These are phyloP conservation scores for Xestia c-nigrum DNA, from an alignment of 2,888 invertebrate species.

Conservation along the genomic window DNA sequence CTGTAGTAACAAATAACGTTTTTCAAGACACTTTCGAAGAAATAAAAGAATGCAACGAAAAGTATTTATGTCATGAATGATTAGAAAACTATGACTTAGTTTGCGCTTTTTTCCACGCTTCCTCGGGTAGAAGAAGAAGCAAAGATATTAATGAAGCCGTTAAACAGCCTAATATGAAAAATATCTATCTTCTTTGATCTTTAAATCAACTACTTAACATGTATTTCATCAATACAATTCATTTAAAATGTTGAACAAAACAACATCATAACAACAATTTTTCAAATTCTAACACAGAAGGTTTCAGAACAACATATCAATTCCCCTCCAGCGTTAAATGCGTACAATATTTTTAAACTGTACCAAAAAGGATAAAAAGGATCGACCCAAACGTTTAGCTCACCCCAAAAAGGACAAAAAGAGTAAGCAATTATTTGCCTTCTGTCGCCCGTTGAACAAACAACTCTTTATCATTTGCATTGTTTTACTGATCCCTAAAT, in stretches of 20 bases:
- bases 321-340: conserved; percentile 53
- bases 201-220: not conserved
- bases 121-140: no score
- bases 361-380: conserved; percentile 62
- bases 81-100: no score
- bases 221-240: not conserved
- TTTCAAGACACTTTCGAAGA: no score
- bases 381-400: conserved; percentile 65
- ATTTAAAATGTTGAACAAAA: conserved; percentile 17
- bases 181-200: no score
- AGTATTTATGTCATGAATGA: no score
- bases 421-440: conserved; percentile 85
- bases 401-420: conserved; percentile 74
- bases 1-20: no score
- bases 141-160: no score
- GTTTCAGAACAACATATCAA: conserved; percentile 48
- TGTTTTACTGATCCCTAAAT: conserved; percentile 85
- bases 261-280: conserved; percentile 9
- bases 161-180: no score
- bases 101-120: no score
- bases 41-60: no score
- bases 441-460: conserved; percentile 84
- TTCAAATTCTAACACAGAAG: conserved; percentile 46
- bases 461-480: conserved; percentile 84
- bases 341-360: conserved; percentile 68